Conservation (phyloP, 1,140 invertebrate species). For the Halyomorpha halys region DNA sequence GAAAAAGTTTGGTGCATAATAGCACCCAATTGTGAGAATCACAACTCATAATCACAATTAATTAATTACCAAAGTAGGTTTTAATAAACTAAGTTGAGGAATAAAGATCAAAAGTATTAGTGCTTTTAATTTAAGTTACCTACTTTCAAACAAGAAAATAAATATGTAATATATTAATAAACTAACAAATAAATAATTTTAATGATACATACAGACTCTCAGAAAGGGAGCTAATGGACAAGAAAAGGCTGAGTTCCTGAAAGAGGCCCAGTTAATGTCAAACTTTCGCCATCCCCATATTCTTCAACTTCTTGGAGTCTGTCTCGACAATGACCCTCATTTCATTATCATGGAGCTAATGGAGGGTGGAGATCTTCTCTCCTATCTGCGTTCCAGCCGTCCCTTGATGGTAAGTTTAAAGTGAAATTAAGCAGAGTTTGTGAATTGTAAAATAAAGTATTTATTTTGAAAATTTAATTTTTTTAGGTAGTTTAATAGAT, state of each 20-base stretch:
- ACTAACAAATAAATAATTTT: too few species aligned
- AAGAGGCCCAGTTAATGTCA: slow-evolving; percentile 94
- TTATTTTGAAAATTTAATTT: background rate
- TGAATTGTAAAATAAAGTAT: background rate
- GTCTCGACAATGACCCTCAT: slow-evolving; percentile 83
- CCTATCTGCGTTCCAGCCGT: slow-evolving; percentile 70
- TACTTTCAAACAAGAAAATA: too few species aligned
- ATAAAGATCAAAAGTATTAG: too few species aligned
- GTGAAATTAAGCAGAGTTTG: background rate
- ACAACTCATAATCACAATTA: too few species aligned
- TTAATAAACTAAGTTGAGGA: too few species aligned
- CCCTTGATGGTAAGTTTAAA: slow-evolving; percentile 47
- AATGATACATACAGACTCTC: slow-evolving; percentile 54
- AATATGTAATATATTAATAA: too few species aligned
- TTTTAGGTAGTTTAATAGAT: background rate
- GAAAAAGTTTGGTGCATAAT: too few species aligned
- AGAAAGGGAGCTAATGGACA: slow-evolving; percentile 81
- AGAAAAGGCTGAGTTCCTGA: slow-evolving; percentile 88
- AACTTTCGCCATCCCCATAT: slow-evolving; percentile 96
- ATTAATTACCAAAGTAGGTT: too few species aligned
- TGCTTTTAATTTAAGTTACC: too few species aligned
- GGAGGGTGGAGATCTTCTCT: slow-evolving; percentile 89
- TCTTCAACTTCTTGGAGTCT: slow-evolving; percentile 81
- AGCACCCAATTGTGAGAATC: too few species aligned
- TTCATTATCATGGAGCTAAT: slow-evolving; percentile 93